Evolutionary conservation across 37 sponge, comb jelly and placozoan genomes (phyloP).

Genomic region (Theonella swinhoei): DNA sequence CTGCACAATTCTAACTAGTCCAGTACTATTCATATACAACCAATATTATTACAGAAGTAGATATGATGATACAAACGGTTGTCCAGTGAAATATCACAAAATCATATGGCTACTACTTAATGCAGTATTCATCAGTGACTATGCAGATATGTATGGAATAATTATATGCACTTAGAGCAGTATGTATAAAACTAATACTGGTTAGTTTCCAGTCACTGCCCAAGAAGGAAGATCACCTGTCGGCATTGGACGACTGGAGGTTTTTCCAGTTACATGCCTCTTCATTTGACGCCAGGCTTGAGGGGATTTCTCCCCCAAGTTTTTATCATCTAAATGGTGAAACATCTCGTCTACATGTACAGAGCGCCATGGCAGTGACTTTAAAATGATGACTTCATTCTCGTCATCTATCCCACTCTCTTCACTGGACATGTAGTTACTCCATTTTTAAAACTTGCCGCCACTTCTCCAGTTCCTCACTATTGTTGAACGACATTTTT

Average conservation of each 20-base stretch:
- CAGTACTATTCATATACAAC: no score
- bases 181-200: no score
- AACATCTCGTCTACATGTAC: background rate
- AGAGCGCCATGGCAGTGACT: conserved; percentile 21
- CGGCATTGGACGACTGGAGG: no score
- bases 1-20: no score
- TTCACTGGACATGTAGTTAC: conserved; percentile 21
- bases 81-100: no score
- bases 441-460: background rate
- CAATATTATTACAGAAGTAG: no score
- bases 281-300: conserved; percentile 16
- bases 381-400: background rate
- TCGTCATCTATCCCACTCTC: conserved; percentile 2
- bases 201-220: no score
- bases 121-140: no score
- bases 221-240: background rate
- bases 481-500: background rate
- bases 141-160: no score
- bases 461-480: conserved; percentile 11
- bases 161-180: no score
- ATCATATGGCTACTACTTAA: no score
- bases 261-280: background rate
- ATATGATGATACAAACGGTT: no score
- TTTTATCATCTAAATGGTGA: background rate
- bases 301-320: background rate